These are phyloP conservation scores for Geococcyx californianus DNA, from an alignment of 2,113 vertebrate species.

Conservation along the genomic window DNA sequence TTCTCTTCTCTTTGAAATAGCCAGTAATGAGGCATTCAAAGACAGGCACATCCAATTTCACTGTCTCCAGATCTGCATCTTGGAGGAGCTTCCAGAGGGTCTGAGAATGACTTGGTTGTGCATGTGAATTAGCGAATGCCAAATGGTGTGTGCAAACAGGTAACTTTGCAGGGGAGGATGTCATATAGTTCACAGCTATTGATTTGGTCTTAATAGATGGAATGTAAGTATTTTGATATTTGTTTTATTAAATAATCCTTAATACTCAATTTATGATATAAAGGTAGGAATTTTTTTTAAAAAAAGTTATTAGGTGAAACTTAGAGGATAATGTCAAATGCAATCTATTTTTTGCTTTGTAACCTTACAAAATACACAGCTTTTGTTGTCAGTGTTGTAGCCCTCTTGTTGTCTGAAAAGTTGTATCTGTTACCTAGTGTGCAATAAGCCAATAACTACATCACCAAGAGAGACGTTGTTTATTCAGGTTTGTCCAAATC, in stretches of 20 bases:
- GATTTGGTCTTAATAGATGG: neutral
- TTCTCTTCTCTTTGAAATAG: neutral
- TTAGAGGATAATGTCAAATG: too few species aligned
- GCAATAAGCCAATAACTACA: too few species aligned
- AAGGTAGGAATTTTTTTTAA: too few species aligned
- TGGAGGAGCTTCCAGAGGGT: neutral
- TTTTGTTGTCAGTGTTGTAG: too few species aligned
- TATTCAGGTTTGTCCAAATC: too few species aligned
- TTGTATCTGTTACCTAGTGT: too few species aligned
- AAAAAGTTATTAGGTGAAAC: too few species aligned
- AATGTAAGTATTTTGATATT: neutral
- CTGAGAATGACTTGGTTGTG: neutral
- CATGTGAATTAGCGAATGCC: neutral
- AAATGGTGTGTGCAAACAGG: neutral
- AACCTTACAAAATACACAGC: too few species aligned
- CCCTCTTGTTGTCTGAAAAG: too few species aligned
- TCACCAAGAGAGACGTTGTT: too few species aligned
- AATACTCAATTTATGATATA: too few species aligned
- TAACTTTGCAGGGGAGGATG: neutral
- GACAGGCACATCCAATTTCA: neutral
- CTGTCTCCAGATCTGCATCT: neutral
- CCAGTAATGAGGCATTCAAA: neutral
- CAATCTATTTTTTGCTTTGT: too few species aligned
- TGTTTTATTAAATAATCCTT: neutral
- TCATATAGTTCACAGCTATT: neutral